Percentiles rank a stretch among this genome's conserved stretches.
phyloP scores from a whole-genome alignment of 2,113 vertebrate genomes.

The Fregetta grallaria region DNA sequence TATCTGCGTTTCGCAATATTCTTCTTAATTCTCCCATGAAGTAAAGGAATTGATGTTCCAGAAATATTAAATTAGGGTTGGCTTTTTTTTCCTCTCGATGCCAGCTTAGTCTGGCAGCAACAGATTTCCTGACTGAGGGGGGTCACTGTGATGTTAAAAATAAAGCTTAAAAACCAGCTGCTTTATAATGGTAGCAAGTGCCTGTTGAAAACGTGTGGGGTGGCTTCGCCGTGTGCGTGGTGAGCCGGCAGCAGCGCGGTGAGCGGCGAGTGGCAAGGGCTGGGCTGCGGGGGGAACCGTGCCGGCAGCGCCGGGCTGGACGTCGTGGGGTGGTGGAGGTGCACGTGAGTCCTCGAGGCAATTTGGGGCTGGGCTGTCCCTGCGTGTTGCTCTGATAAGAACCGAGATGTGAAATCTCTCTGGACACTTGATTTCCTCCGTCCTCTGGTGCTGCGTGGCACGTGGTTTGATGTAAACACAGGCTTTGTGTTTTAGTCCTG shows the following conservation, averaged over 20 bases:
- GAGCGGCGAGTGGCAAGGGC: not conserved
- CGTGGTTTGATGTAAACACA: not conserved
- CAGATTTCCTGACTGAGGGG: not conserved
- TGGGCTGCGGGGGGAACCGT: not conserved
- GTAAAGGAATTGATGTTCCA: constrained; percentile 49
- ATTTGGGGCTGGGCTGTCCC: not conserved
- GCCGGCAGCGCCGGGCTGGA: not conserved
- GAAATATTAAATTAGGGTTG: constrained; percentile 25
- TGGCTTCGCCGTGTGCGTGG: fast-evolving
- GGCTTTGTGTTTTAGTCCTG: not conserved
- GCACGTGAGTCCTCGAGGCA: not conserved
- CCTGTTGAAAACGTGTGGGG: not conserved
- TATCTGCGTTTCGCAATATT: not conserved
- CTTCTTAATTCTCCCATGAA: not conserved
- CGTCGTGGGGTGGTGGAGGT: fast-evolving
- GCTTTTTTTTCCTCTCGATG: not conserved
- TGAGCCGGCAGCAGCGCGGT: not conserved
- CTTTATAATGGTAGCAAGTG: not conserved
- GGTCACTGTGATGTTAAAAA: not conserved
- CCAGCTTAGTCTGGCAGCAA: not conserved
- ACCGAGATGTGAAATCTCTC: not conserved
- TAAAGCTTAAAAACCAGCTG: not conserved
- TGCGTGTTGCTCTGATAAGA: not conserved
- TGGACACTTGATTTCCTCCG: not conserved
- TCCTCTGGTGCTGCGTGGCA: not conserved